Base-by-base conservation (phyloP, 53 echinoderm and acorn worm species). In the Holothuria leucospilota region DNA sequence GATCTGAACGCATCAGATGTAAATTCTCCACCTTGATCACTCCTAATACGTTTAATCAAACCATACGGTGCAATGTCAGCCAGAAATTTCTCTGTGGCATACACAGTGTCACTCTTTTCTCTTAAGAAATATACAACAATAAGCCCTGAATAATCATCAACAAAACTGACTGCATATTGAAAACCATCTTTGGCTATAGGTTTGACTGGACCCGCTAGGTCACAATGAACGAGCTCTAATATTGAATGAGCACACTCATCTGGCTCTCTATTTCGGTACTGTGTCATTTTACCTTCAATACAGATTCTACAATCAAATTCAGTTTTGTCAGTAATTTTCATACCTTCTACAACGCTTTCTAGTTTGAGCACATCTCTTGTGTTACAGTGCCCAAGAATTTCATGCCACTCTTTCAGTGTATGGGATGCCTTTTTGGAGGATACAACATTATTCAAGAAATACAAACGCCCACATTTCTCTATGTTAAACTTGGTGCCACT, bases 211-310 rank as follows among this genome's bases (percentile, higher is more conserved):
- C 90, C 90, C 2, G 90, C 86, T 39, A 90, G 21, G 40, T 90
- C 90, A 71, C 78, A 85, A 39, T 85, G 90, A n/a, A 90, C 86
- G 18, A 86, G 68, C 28, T 90, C 86, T 28, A 90, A 49, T 66
- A 65, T 67, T 8, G 39, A 52, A 29, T 59, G 29, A 53, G 85
- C 84, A 0, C 66, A 18, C 39, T 69, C n/a, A 78, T 84, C 84
- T 18, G 89, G 89, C 25, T 24, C 73, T 75, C 84, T 84, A 41
- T 85, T 89, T 82, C 61, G 72, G 18, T 69, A 69, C 24, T 89
- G 69, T 39, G 72, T 85, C 71, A 85, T 72, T 89, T 89, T 89
- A 10, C 89, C 84, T 63, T 84, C 62, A 8, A 73, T 72, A 41
- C 84, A 89, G 11, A 71, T 29, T 4, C 0, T 13, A 69, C 88